Percentiles rank a stretch among this genome's conserved stretches.
These are phyloP conservation scores for Entelurus aequoreus DNA, from an alignment of 2,113 vertebrate genomes.

Conservation along the genomic window DNA sequence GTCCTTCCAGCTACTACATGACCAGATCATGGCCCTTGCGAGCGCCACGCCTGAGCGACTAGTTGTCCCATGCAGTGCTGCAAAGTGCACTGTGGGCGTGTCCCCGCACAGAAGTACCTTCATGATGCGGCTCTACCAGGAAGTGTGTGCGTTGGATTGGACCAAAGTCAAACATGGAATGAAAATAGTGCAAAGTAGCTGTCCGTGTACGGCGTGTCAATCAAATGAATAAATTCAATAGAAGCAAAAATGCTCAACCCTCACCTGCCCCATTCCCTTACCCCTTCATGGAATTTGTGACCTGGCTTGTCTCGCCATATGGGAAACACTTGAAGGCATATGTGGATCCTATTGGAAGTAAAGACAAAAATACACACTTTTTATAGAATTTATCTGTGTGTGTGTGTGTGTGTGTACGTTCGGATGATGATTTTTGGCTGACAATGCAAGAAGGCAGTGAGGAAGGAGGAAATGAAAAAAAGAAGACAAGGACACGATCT, in stretches of 20 bases:
- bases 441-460: conserved; percentile 1
- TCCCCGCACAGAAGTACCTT: conserved; percentile 30
- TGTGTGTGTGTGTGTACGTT: neutral
- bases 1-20: neutral
- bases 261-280: neutral
- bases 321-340: conserved; percentile 37
- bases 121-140: conserved; percentile 12
- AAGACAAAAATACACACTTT: conserved; percentile 56
- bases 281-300: conserved; percentile 22
- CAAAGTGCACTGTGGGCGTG: no score
- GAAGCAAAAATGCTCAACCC: neutral
- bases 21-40: neutral
- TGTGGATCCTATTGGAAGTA: conserved; percentile 57
- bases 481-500: conserved; percentile 7
- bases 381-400: conserved; percentile 39
- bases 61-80: no score
- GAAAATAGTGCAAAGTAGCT: conserved; percentile 16
- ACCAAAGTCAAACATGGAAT: conserved; percentile 32
- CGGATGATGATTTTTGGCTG: conserved; percentile 3
- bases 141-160: conserved; percentile 20
- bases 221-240: conserved; percentile 2
- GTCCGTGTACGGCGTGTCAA: neutral
- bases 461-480: neutral
- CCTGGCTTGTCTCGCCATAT: conserved; percentile 25
- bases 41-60: neutral